Base-by-base conservation (phyloP, 1,140 invertebrate genomes). In the Cotesia typhae region DNA sequence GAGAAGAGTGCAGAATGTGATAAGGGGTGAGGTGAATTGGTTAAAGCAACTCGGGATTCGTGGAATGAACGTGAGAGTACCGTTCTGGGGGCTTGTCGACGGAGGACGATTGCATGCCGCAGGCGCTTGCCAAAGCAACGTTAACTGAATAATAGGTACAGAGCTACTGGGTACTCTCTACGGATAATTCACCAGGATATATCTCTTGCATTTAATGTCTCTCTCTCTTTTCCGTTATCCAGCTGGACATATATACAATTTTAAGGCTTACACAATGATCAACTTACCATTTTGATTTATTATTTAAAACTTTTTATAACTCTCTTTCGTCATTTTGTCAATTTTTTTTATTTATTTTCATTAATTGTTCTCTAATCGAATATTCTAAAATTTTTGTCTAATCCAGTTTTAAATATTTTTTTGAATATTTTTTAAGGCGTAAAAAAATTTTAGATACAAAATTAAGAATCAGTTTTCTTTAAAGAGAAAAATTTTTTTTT, bases 61-160 rank as follows among this genome's bases (percentile, higher is more conserved):
- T 68, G 68, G 70, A 76, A 74, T 74, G 74, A 71, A 73, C 73
- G 74, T 75, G 59, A 65, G 55, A 57, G 75, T 47, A 47, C 4
- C 6, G 6, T 71, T 72, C 73, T 59, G 71, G 75, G 78, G 68
- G 74, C 73, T 79, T 76, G 75, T 77, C 79, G 76, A 67, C 74
- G 75, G 64, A 74, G 74, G 78, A 80, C 77, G 80, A 81, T 81
- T 79, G 80, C 78, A 74, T 59, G 79, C 80, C 79, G 75, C 78
- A 77, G 70, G 75, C 73, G 78, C 20, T 79, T 78, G 75, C 76
- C 74, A 76, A 80, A 76, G 71, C 78, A 74, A 53, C 73, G 74
- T 77, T 73, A 66, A 72, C 79, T 71, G 53, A 63, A 37, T 60
- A 70, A 63, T 57, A 51, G 63, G 53, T 77, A 78, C 76, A 75